Percentiles rank a stretch among this genome's conserved stretches.
Evolutionary conservation across 2,888 invertebrate genomes (phyloP).

Genomic region (Leucoma salicis): DNA sequence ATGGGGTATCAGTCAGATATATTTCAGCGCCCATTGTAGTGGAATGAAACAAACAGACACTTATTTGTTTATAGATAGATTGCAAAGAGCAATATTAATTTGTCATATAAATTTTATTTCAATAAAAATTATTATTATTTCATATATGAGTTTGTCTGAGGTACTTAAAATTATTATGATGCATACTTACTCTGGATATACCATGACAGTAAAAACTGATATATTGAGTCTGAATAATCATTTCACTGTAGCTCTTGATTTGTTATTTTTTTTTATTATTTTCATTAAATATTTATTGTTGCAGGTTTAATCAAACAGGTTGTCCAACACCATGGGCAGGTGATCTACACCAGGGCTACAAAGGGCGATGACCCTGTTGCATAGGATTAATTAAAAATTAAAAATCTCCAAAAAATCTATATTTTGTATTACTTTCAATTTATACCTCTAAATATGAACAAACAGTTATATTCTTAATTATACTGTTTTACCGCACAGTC

Average conservation of each 20-base stretch:
- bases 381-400: constrained; percentile 80
- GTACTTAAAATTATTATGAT: too few species aligned
- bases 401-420: constrained; percentile 38
- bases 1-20: too few species aligned
- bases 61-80: too few species aligned
- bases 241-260: not conserved
- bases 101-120: too few species aligned
- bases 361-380: constrained; percentile 94
- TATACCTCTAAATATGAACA: not conserved
- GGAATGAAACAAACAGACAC: too few species aligned
- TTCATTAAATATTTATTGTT: constrained; percentile 30
- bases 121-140: too few species aligned
- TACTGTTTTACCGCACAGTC: constrained; percentile 28
- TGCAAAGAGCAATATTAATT: too few species aligned
- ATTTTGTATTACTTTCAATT: constrained; percentile 5
- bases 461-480: not conserved
- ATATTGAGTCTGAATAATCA: constrained; percentile 82
- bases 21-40: too few species aligned
- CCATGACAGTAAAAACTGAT: constrained; percentile 78
- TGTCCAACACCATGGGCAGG: constrained; percentile 97
- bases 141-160: too few species aligned
- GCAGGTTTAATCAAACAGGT: constrained; percentile 96
- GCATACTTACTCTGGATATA: constrained; percentile 57
- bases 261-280: not conserved
- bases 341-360: constrained; percentile 98